Percentiles rank a stretch among this genome's conserved stretches.
These are phyloP conservation scores for Pocillopora grandis DNA, from an alignment of 92 coral and sea anemone species.

Conservation along the genomic window DNA sequence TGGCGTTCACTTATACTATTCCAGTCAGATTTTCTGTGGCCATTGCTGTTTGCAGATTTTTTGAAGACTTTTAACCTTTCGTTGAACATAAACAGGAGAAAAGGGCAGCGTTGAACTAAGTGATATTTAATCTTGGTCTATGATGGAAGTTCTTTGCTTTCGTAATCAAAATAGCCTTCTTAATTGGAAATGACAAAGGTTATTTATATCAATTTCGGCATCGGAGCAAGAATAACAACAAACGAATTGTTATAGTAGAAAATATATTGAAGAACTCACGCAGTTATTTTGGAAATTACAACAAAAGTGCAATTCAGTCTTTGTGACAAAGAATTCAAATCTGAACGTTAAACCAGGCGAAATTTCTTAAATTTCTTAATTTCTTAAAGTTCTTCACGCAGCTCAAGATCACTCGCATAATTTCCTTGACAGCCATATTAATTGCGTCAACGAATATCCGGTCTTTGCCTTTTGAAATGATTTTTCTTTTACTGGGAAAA, in stretches of 20 bases:
- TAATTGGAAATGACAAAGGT: constrained; percentile 30
- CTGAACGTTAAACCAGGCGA: not conserved
- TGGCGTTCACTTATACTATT: not conserved
- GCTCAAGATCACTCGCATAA: constrained; percentile 12
- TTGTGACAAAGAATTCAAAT: not conserved
- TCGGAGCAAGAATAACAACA: not conserved
- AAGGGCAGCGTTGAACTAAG: not conserved
- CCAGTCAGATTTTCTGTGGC: not conserved
- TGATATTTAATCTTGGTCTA: constrained; percentile 8
- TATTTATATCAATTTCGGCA: constrained; percentile 27
- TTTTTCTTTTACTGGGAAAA: constrained; percentile 22
- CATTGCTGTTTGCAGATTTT: not conserved
- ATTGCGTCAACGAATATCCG: constrained; percentile 46
- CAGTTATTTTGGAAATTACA: not conserved
- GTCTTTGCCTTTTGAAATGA: constrained; percentile 14
- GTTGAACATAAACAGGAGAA: not conserved
- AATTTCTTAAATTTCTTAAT: not conserved
- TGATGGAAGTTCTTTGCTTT: constrained; percentile 13
- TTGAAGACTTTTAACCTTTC: not conserved
- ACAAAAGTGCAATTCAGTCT: not conserved
- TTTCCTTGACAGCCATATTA: constrained; percentile 32
- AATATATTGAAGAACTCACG: not conserved
- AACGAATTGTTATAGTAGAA: not conserved
- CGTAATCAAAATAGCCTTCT: not conserved
- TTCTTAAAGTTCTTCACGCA: not conserved